Conservation (phyloP, 2,888 invertebrate genomes). For the Euspilapteryx auroguttella region DNA sequence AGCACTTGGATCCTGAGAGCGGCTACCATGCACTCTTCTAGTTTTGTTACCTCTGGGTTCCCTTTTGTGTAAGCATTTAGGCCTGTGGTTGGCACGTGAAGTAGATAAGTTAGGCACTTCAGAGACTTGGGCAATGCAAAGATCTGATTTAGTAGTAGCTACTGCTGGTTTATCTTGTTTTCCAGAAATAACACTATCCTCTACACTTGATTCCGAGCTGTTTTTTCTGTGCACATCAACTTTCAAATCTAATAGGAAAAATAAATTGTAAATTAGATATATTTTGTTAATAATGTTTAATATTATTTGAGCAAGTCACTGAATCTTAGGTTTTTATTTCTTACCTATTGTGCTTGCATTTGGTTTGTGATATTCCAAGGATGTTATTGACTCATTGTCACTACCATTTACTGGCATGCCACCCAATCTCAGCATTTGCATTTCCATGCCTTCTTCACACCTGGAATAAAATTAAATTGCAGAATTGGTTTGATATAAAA, state of each 20-base stretch:
- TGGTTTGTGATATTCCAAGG: slow-evolving; percentile 65
- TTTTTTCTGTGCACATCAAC: slow-evolving; percentile 92
- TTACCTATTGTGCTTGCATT: slow-evolving; percentile 70
- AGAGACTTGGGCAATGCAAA: slow-evolving; percentile 27
- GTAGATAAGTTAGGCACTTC: slow-evolving; percentile 29
- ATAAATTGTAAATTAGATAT: not conserved
- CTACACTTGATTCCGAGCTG: slow-evolving; percentile 85
- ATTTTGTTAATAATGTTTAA: not conserved
- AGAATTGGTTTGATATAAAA: slow-evolving; percentile 5
- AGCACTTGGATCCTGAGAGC: slow-evolving; percentile 38
- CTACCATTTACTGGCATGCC: slow-evolving; percentile 48
- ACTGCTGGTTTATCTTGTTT: slow-evolving; percentile 30
- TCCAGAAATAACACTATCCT: slow-evolving; percentile 58
- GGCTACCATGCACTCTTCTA: slow-evolving; percentile 26
- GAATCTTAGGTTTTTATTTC: not conserved
- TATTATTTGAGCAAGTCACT: not conserved
- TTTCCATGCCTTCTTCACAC: slow-evolving; percentile 81
- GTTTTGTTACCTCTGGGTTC: slow-evolving; percentile 27
- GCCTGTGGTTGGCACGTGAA: slow-evolving; percentile 26
- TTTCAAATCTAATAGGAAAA: slow-evolving; percentile 71
- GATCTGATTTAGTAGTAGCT: slow-evolving; percentile 36
- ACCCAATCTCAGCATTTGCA: slow-evolving; percentile 67
- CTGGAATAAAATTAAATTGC: slow-evolving; percentile 28
- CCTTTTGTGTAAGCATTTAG: slow-evolving; percentile 30
- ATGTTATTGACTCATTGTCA: slow-evolving; percentile 67